Evolutionary conservation across 2,888 invertebrate genomes (phyloP).

Genomic region (Drosophila trichaetosa): DNA sequence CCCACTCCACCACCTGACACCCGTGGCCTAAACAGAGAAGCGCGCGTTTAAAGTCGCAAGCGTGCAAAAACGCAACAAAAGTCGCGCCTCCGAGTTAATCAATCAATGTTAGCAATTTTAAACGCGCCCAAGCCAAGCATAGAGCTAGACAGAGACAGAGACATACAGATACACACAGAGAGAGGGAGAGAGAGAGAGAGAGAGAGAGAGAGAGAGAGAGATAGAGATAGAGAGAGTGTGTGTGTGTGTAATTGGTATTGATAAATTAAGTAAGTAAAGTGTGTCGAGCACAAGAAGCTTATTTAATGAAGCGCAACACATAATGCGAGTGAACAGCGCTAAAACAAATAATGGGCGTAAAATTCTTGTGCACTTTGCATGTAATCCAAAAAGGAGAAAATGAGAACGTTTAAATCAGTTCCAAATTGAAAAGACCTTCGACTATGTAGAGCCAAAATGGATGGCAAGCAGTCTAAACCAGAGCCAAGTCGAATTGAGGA

Average conservation of each 20-base stretch:
- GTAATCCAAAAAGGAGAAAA: not conserved
- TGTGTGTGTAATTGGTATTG: conserved; percentile 67
- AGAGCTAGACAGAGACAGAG: not conserved
- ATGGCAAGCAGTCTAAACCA: not conserved
- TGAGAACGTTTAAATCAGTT: not conserved
- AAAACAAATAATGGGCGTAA: not conserved
- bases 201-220: conserved; percentile 1
- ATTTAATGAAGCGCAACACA: conserved; percentile 48
- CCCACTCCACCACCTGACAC: conserved; percentile 1
- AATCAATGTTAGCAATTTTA: conserved; percentile 75
- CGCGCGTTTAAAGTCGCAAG: conserved; percentile 59
- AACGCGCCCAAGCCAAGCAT: conserved; percentile 28
- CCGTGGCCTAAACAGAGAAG: conserved; percentile 7
- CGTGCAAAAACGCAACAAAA: conserved; percentile 65
- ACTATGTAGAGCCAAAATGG: not conserved
- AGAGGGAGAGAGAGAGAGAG: not conserved
- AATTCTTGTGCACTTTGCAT: not conserved
- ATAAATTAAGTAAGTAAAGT: conserved; percentile 67
- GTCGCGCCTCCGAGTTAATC: conserved; percentile 74
- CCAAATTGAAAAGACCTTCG: not conserved
- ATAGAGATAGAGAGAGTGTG: no score
- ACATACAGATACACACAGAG: no score
- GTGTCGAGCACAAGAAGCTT: conserved; percentile 50
- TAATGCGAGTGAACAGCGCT: conserved; percentile 12
- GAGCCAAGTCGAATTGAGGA: not conserved